Evolutionary conservation across 35 echinoderm and acorn worm genomes (phyloP), one percentile per base, ranked within the genome.

Genomic region (Apostichopus japonicus): DNA sequence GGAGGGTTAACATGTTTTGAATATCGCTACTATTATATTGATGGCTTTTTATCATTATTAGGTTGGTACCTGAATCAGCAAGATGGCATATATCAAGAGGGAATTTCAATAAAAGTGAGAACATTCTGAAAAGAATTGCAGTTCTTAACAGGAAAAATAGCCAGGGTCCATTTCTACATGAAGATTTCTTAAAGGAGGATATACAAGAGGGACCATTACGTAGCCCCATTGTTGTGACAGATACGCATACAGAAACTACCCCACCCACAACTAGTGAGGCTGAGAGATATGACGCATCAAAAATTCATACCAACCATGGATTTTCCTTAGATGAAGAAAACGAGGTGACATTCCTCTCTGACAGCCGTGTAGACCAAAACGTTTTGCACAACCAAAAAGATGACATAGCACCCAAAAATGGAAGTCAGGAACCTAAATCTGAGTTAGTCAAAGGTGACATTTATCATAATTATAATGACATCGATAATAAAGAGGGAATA

Each of bases 81-180:
- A 67, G 86, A 17, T 89, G 86, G 86, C 86, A 52, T 10, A 16
- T 89, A 44, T 72, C 86, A 22, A 89, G 52, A 72, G 63, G 63
- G 8, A 27, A 89, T 22, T 4, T 89, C 10, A 6, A 59, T 1
- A 89, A 53, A 19, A 63, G 23, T 24, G 59, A 89, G 33, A 89
- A 71, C 8, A 25, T 89, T 14, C 51, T 89, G 10, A 71, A 72
- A 44, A 72, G 44, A 75, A 89, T 89, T 51, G 86, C 86, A 72
- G 17, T 17, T n/a, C 16, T 89, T 21, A 89, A 89, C 61, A 89
- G 63, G 17, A 75, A 19, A 89, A 44, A 72, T 63, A 11, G 13
- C 8, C n/a, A 65, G 14, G 54, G 81, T 8, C 54, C 81, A 84
- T 56, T 84, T 9, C 54, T 84, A n/a, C 22, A 75, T n/a, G 71